A percentile compares a stretch with the other conserved stretches of the same genome.
These are phyloP conservation scores for Nematostella vectensis DNA, from an alignment of 92 coral and sea anemone genomes.

Conservation along the genomic window DNA sequence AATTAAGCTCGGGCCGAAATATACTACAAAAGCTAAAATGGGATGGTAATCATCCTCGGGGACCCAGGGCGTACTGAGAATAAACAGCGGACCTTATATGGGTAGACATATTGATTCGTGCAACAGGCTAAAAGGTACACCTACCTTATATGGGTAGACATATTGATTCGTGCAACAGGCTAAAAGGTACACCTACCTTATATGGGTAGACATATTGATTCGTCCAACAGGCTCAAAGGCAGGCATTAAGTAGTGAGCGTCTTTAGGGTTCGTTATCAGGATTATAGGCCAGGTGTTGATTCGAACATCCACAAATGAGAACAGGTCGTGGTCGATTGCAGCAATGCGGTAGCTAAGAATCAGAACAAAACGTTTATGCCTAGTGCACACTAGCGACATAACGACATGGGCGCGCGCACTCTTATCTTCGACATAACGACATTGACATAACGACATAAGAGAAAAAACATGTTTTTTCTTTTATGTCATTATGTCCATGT, in stretches of 20 bases:
- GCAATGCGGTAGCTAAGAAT: constrained; percentile 63
- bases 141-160: constrained; percentile 89
- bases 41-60: no score
- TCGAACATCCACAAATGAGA: constrained; percentile 86
- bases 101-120: constrained; percentile 68
- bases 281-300: constrained; percentile 82
- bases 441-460: no score
- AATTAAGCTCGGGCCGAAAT: no score
- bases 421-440: no score
- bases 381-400: no score
- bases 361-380: no score
- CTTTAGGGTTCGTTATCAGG: constrained; percentile 88
- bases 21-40: no score
- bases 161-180: constrained; percentile 74
- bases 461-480: no score
- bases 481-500: no score
- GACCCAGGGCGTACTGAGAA: no score
- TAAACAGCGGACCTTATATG: constrained; percentile 98
- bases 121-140: constrained; percentile 75
- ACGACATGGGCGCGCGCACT: no score
- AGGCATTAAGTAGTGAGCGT: constrained; percentile 80
- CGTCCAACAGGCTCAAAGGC: constrained; percentile 86
- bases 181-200: constrained; percentile 89
- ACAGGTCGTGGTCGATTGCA: constrained; percentile 84
- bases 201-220: constrained; percentile 73